These are phyloP conservation scores for Achroia grisella DNA, from an alignment of 1,140 invertebrate genomes.

Conservation along the genomic window DNA sequence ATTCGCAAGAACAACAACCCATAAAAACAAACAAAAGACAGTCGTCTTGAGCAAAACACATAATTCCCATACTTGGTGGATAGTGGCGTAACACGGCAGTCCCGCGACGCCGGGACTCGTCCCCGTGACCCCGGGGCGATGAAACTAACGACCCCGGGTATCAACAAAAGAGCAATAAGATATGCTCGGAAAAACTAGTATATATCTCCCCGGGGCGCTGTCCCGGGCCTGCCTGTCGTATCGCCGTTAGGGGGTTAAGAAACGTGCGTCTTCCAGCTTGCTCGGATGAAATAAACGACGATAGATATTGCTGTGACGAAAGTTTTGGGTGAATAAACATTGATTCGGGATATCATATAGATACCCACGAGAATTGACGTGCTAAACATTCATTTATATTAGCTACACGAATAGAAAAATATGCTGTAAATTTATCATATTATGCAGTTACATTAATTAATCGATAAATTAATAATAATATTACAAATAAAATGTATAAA, in stretches of 20 bases:
- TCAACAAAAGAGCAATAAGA: constrained; percentile 74
- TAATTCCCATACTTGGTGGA: constrained; percentile 1
- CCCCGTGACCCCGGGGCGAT: constrained; percentile 58
- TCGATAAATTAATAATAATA: too few relatives aligned
- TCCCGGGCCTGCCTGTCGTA: constrained; percentile 23
- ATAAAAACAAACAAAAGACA: constrained; percentile 6
- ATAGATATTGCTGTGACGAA: constrained; percentile 22
- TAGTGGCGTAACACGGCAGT: constrained; percentile 5
- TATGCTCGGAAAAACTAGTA: constrained; percentile 73
- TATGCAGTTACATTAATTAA: too few relatives aligned
- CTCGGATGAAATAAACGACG: constrained; percentile 23
- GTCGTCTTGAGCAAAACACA: constrained; percentile 6
- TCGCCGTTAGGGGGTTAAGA: constrained; percentile 37
- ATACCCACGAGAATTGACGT: constrained; percentile 4
- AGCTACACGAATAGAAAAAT: too few relatives aligned
- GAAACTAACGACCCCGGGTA: constrained; percentile 70
- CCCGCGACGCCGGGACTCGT: constrained; percentile 8
- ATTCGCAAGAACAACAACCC: not conserved
- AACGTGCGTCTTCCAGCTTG: constrained; percentile 8
- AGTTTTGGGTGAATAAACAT: constrained; percentile 17
- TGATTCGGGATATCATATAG: constrained; percentile 16
- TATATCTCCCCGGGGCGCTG: constrained; percentile 51
- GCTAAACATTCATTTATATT: constrained; percentile 3
- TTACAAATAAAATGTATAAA: too few relatives aligned
- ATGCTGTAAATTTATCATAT: too few relatives aligned